A percentile compares a stretch with the other conserved stretches of the same genome.
phyloP scores from a whole-genome alignment of 2,797 vertebrate species.

The Nyctalus aviator region DNA sequence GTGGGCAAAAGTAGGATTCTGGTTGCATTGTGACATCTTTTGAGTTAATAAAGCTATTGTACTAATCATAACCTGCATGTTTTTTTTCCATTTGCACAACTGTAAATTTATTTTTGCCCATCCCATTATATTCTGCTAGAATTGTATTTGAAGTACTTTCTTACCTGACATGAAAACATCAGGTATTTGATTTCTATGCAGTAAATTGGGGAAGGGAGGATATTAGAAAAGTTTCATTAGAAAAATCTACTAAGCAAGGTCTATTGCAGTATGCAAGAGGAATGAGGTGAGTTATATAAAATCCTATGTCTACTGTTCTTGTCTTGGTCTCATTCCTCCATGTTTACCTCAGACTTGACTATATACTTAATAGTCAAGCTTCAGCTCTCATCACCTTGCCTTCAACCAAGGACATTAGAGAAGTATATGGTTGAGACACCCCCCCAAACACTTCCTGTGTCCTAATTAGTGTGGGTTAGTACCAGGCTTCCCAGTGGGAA shows the following conservation, averaged over 20 bases:
- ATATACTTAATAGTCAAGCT: no score
- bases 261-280: not conserved
- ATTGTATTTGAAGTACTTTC: not conserved
- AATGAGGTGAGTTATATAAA: not conserved
- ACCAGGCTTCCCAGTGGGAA: not conserved
- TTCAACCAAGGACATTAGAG: not conserved
- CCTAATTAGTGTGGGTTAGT: not conserved
- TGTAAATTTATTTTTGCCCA: not conserved
- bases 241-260: not conserved
- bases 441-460: not conserved
- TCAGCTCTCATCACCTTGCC: not conserved
- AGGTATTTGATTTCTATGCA: not conserved
- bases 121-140: not conserved
- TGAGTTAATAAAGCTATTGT: not conserved
- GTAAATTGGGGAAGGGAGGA: not conserved
- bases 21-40: not conserved
- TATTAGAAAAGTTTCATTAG: not conserved
- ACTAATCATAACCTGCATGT: not conserved
- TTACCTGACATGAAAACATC: not conserved
- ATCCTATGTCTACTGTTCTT: not conserved
- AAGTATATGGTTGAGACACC: not conserved
- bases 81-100: not conserved
- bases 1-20: not conserved
- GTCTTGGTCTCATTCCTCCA: not conserved
- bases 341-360: not conserved